Evolutionary conservation across 1,140 invertebrate genomes (phyloP).

Genomic region (Venturia canescens): DNA sequence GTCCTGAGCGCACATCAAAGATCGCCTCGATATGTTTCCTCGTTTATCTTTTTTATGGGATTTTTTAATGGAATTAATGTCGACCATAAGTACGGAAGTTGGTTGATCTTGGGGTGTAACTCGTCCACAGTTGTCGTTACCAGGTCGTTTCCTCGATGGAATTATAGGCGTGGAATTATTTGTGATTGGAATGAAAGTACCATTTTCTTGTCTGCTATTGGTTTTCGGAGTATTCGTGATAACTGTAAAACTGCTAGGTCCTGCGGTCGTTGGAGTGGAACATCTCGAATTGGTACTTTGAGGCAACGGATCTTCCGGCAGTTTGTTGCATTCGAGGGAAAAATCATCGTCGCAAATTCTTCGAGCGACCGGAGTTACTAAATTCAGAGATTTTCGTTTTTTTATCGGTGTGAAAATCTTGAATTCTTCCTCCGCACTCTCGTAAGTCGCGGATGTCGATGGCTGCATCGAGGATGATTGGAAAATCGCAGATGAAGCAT

Average conservation of each 20-base stretch:
- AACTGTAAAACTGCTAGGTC: not conserved
- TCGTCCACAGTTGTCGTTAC: constrained; percentile 51
- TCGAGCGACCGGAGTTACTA: not conserved
- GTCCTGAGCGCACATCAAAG: constrained; percentile 6
- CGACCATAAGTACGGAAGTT: constrained; percentile 59
- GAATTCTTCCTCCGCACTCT: constrained; percentile 61
- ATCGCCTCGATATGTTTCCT: constrained; percentile 34
- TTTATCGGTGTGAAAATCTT: constrained; percentile 71
- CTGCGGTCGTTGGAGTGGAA: constrained; percentile 44
- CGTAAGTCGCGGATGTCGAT: constrained; percentile 22
- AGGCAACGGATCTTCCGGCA: not conserved
- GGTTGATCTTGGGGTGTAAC: constrained; percentile 62
- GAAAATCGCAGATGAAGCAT: not conserved
- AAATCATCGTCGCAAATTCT: constrained; percentile 15
- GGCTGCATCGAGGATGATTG: constrained; percentile 6
- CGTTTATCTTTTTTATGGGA: constrained; percentile 71
- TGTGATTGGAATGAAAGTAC: not conserved
- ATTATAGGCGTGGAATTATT: constrained; percentile 10
- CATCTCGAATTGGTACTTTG: constrained; percentile 41
- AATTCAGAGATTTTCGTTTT: constrained; percentile 57
- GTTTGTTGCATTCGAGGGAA: not conserved
- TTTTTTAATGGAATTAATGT: constrained; percentile 69
- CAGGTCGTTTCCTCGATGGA: not conserved
- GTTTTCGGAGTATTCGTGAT: constrained; percentile 49
- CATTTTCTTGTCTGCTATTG: constrained; percentile 34